Percentiles rank a stretch among this genome's conserved stretches.
Conservation (phyloP, 1,140 invertebrate species). For the Vanessa tameamea region DNA sequence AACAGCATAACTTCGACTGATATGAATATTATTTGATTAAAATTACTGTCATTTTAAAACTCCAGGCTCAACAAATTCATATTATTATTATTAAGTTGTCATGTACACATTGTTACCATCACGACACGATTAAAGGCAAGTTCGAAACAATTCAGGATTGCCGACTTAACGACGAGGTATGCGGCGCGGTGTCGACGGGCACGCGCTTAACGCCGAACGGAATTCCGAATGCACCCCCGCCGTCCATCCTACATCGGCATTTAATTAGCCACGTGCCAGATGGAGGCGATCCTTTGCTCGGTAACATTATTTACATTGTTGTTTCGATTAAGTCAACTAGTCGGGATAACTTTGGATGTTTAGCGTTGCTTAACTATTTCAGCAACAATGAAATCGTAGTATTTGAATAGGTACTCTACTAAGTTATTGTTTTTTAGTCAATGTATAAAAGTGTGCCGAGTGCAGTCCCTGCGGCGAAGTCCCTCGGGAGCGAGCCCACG, state of each 20-base stretch:
- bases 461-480: constrained; percentile 65
- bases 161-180: constrained; percentile 52
- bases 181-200: constrained; percentile 53
- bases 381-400: neutral
- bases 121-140: constrained; percentile 45
- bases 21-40: too few relatives aligned
- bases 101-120: constrained; percentile 33
- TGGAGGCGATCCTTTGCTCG: constrained; percentile 55
- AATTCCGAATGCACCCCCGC: constrained; percentile 65
- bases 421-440: constrained; percentile 28
- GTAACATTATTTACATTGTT: constrained; percentile 67
- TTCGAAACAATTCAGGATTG: constrained; percentile 66
- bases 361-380: constrained; percentile 30
- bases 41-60: too few relatives aligned
- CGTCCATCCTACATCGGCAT: constrained; percentile 66
- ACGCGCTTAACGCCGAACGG: constrained; percentile 55
- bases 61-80: too few relatives aligned
- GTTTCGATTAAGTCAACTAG: constrained; percentile 52
- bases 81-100: neutral
- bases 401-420: neutral
- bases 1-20: too few relatives aligned
- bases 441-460: constrained; percentile 45
- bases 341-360: constrained; percentile 61
- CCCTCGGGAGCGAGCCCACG: constrained; percentile 71
- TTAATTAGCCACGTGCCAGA: constrained; percentile 77